Evolutionary conservation across 2,797 vertebrate species (phyloP).

Genomic region (Poliocrania exsul): DNA sequence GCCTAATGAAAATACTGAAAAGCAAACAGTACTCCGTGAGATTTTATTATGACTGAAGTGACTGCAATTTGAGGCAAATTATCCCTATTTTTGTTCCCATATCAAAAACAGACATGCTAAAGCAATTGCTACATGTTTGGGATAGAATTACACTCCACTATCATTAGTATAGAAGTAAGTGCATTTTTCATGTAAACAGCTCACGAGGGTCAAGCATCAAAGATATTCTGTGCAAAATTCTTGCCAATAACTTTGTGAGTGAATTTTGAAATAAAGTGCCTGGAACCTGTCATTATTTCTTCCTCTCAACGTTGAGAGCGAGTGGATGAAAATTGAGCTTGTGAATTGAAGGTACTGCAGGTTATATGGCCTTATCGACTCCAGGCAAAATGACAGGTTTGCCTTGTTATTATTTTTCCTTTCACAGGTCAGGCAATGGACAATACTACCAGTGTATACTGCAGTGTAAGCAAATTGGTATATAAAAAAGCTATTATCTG

Average conservation of each 20-base stretch:
- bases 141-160: slow-evolving; percentile 86
- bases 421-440: slow-evolving; percentile 88
- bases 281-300: slow-evolving; percentile 94
- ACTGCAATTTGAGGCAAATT: slow-evolving; percentile 83
- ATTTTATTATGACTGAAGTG: slow-evolving; percentile 84
- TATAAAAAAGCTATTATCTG: slow-evolving; percentile 61
- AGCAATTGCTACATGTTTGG: slow-evolving; percentile 80
- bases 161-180: slow-evolving; percentile 90
- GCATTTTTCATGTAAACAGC: slow-evolving; percentile 85
- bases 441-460: slow-evolving; percentile 82
- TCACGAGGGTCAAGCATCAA: slow-evolving; percentile 82
- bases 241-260: slow-evolving; percentile 87
- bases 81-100: slow-evolving; percentile 78
- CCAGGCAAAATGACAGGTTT: slow-evolving; percentile 86
- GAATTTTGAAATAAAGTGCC: slow-evolving; percentile 94
- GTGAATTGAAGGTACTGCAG: slow-evolving; percentile 91
- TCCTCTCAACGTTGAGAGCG: slow-evolving; percentile 87
- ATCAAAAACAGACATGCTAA: slow-evolving; percentile 81
- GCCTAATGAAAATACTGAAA: slow-evolving; percentile 84
- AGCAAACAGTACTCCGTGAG: slow-evolving; percentile 79
- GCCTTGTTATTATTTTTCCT: slow-evolving; percentile 92
- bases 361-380: slow-evolving; percentile 93
- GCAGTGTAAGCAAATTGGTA: slow-evolving; percentile 73
- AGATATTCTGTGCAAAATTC: slow-evolving; percentile 80
- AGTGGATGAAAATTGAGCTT: slow-evolving; percentile 96